Base-by-base conservation (phyloP, 1,140 invertebrate species). In the Lucilia sericata region DNA sequence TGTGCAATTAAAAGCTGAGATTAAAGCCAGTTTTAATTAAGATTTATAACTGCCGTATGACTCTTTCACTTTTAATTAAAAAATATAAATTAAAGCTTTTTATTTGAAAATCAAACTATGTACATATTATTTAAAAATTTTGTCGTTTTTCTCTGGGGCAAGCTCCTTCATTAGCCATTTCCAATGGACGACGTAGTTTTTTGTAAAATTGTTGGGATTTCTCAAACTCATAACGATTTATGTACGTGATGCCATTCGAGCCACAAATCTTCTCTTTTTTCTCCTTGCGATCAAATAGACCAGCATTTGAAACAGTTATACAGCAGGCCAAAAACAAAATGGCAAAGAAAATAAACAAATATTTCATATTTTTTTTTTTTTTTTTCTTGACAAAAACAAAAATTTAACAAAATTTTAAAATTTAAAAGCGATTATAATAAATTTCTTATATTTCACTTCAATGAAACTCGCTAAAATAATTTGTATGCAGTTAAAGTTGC, bases 201-300 rank as follows among this genome's bases (percentile, higher is more conserved):
- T 34, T 30, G 19, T 60, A 82, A 25, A 60, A 14, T 19, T 49
- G n/a, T 55, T 82, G 81, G 8, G 81, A 60, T 10, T 60, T 60
- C 21, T 82, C 81, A 55, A 82, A 82, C 60, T 82, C 81, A 65
- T 60, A 65, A 60, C 51, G 47, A 30, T 34, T 82, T 25, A 60
- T n/a, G 30, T 82, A 82, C 7, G 81, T 82, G 14, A 60, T 17
- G 17, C 51, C 51, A 82, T 82, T 82, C 0, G 81, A 60, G 47
- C 81, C 81, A 30, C 81, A 82, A 82, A 82, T 60, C 65, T 70
- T 70, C 55, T 55, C 21, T 12, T 21, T 30, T 55, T 36, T 55
- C 19, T 9, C 30, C 7, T 12, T 17, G 9, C 12, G 7, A 19
- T 65, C 51, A 25, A 49, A 82, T 5, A 60, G 51, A 10, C 81